A percentile compares a stretch with the other conserved stretches of the same genome.
Conservation (phyloP, 2,888 invertebrate genomes). For the Phalangium opilio region DNA sequence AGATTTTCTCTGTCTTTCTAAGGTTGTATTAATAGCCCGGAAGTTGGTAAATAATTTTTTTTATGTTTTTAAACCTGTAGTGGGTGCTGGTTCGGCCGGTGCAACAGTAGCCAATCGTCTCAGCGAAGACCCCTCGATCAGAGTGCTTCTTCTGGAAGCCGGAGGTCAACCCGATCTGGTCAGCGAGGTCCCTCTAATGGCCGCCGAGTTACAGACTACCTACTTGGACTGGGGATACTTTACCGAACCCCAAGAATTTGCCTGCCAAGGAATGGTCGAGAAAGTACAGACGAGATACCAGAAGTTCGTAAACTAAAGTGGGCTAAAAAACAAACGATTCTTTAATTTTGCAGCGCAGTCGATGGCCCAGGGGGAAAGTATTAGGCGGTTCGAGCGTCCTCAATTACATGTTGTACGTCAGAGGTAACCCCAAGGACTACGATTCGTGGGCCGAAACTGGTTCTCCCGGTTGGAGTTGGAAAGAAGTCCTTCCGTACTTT, state of each 20-base stretch:
- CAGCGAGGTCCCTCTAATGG: conserved; percentile 72
- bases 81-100: conserved; percentile 23
- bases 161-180: conserved; percentile 47
- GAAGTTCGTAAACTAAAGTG: background rate
- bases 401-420: conserved; percentile 78
- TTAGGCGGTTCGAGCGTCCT: conserved; percentile 74
- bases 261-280: conserved; percentile 21
- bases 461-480: conserved; percentile 64
- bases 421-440: conserved; percentile 72
- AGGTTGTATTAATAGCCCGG: too few relatives aligned
- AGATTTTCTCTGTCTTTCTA: too few relatives aligned
- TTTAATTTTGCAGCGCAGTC: conserved; percentile 13
- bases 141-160: conserved; percentile 28
- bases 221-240: conserved; percentile 26
- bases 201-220: conserved; percentile 22
- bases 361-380: conserved; percentile 79
- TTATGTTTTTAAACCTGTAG: conserved; percentile 12
- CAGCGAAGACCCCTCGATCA: conserved; percentile 22
- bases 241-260: conserved; percentile 23
- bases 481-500: conserved; percentile 22
- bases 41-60: background rate
- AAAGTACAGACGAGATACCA: conserved; percentile 1
- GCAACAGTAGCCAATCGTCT: conserved; percentile 24
- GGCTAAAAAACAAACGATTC: too few relatives aligned
- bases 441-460: conserved; percentile 73